phyloP scores from a whole-genome alignment of 37 sponge, comb jelly and placozoan species.

The Petrosia ficiformis region DNA sequence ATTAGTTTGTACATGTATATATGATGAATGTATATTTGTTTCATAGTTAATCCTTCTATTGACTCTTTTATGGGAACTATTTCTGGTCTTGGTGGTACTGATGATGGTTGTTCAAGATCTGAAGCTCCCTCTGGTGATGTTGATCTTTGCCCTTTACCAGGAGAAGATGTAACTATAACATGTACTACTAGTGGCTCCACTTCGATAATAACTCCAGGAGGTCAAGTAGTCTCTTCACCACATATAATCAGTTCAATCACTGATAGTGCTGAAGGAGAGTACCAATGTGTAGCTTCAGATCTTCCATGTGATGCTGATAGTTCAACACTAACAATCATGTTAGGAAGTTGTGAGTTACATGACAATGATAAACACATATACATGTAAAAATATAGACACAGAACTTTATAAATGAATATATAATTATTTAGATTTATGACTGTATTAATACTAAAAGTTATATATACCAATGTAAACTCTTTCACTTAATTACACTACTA shows the following conservation, averaged over 20 bases:
- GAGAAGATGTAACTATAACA: background rate
- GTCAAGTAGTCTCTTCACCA: background rate
- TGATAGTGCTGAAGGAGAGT: background rate
- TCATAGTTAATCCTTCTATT: background rate
- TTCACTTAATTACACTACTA: no score
- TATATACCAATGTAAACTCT: background rate
- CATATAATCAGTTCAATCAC: background rate
- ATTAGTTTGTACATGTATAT: no score
- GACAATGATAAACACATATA: no score
- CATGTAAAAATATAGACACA: no score
- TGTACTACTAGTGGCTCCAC: background rate
- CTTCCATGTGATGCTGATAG: background rate
- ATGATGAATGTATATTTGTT: background rate
- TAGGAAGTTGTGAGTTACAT: no score
- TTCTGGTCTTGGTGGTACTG: background rate
- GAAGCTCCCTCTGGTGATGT: background rate
- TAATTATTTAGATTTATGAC: background rate
- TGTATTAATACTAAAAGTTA: background rate
- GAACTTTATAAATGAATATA: no score
- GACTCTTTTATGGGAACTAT: background rate
- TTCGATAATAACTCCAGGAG: background rate
- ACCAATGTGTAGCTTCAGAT: background rate
- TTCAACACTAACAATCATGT: background rate
- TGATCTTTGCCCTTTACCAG: background rate
- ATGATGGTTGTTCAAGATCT: background rate